A percentile compares a stretch with the other conserved stretches of the same genome.
Evolutionary conservation across 2,888 invertebrate genomes (phyloP).

Genomic region (Agrilus biguttatus): DNA sequence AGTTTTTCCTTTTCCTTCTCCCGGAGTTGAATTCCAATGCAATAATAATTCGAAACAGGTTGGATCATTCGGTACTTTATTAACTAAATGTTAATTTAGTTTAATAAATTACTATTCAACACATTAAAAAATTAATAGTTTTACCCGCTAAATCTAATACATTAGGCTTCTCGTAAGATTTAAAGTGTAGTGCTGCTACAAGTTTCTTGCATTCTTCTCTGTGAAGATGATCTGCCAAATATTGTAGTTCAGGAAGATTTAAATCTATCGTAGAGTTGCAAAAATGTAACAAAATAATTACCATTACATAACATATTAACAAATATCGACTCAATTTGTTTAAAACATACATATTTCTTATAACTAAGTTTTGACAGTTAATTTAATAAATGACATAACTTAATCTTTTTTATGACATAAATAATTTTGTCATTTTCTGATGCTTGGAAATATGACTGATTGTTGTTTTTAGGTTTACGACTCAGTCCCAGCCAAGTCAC

Average conservation of each 20-base stretch:
- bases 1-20: constrained; percentile 40
- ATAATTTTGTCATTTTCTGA: no score
- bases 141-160: constrained; percentile 32
- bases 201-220: constrained; percentile 41
- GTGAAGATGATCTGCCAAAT: constrained; percentile 42
- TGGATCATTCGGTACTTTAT: constrained; percentile 34
- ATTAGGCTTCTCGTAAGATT: constrained; percentile 30
- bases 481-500: no score
- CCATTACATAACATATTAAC: no score
- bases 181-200: constrained; percentile 42
- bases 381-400: no score
- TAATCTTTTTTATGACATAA: no score
- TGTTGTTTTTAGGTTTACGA: no score
- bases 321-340: no score
- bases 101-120: not conserved
- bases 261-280: constrained; percentile 22
- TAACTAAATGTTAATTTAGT: constrained; percentile 18
- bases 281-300: no score
- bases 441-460: no score
- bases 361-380: no score
- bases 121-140: not conserved
- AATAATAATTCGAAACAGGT: constrained; percentile 41
- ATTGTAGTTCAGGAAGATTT: constrained; percentile 30
- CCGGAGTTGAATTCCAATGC: constrained; percentile 39
- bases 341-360: no score